phyloP scores from a whole-genome alignment of 2,113 vertebrate genomes.

The Talpa occidentalis region DNA sequence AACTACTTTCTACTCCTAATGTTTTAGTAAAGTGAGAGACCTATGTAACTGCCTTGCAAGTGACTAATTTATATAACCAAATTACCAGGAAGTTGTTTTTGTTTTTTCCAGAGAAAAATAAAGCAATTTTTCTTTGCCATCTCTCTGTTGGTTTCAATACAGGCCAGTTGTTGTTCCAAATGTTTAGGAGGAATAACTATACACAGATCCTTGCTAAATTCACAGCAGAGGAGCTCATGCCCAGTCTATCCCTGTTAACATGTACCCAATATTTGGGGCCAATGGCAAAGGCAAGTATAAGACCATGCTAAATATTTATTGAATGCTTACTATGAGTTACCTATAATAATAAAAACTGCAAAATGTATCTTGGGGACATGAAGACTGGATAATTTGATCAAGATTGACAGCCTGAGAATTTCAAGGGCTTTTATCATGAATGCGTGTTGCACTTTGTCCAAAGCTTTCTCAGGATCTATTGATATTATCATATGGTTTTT shows the following conservation, averaged over 20 bases:
- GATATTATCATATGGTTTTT: too few species aligned
- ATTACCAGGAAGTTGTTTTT: background rate
- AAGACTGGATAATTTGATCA: background rate
- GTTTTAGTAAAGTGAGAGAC: background rate
- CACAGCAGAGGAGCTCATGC: fast-evolving
- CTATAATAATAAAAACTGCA: background rate
- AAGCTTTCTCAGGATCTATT: too few species aligned
- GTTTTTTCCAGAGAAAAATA: background rate
- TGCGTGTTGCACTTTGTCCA: too few species aligned
- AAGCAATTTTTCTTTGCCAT: background rate
- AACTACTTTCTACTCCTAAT: background rate
- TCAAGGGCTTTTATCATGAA: too few species aligned
- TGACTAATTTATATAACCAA: background rate
- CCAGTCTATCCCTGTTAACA: background rate
- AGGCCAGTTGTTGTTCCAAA: background rate
- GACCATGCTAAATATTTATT: background rate
- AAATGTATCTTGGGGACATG: background rate
- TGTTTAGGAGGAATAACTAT: background rate
- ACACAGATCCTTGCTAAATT: background rate
- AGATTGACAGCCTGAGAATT: too few species aligned
- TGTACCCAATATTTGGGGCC: background rate
- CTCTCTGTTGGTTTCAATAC: background rate
- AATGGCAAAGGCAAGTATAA: background rate
- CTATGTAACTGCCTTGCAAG: background rate
- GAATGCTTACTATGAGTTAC: background rate